Evolutionary conservation across 2,888 invertebrate genomes (phyloP).

Genomic region (Diadromus collaris): DNA sequence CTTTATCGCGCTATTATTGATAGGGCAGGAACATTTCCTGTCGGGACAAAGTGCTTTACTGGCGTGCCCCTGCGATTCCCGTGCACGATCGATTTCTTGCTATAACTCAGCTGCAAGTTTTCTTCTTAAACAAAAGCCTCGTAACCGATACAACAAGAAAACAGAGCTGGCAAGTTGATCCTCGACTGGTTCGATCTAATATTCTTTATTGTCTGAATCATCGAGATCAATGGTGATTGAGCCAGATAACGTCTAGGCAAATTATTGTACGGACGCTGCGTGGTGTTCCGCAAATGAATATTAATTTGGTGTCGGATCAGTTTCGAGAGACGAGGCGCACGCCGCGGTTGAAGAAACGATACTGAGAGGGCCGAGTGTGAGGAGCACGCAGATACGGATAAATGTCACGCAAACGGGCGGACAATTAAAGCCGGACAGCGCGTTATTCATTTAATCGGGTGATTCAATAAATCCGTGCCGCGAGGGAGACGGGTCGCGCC

Average conservation of each 20-base stretch:
- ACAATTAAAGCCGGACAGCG: constrained; percentile 62
- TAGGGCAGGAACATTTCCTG: constrained; percentile 33
- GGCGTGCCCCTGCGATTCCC: constrained; percentile 5
- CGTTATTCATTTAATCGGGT: constrained; percentile 77
- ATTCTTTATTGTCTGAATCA: constrained; percentile 17
- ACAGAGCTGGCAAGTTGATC: neutral
- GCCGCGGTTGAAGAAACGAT: constrained; percentile 30
- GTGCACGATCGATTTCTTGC: constrained; percentile 40
- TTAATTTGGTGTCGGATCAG: constrained; percentile 37
- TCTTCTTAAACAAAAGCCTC: constrained; percentile 20
- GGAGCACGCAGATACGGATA: constrained; percentile 16
- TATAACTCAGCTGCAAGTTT: constrained; percentile 18
- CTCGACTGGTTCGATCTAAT: constrained; percentile 17
- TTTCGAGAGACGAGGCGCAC: constrained; percentile 15
- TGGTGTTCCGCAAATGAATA: constrained; percentile 34
- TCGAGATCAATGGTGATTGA: constrained; percentile 35
- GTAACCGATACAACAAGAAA: neutral
- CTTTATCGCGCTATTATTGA: constrained; percentile 24
- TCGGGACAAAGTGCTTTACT: constrained; percentile 1
- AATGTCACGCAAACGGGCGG: constrained; percentile 51
- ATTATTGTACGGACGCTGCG: neutral
- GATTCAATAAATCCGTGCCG: constrained; percentile 80
- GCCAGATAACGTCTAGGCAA: neutral
- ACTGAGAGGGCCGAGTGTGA: constrained; percentile 3
- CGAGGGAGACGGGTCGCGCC: constrained; percentile 70